Conservation (phyloP, 2,888 invertebrate species). For the Andrena dorsata region DNA sequence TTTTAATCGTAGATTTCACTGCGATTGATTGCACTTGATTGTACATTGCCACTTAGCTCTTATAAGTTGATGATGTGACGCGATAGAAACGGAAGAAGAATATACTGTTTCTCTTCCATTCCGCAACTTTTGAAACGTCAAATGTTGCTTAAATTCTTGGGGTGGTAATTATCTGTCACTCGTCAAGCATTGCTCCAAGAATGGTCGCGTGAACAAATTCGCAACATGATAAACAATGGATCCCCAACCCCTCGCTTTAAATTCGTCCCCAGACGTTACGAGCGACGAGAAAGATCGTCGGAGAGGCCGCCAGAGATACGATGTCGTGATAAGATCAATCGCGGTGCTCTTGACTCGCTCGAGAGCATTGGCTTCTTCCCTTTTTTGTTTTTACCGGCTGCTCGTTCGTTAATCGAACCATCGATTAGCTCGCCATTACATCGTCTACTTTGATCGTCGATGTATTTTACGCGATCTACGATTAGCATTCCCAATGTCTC, state of each 20-base stretch:
- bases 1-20: too few relatives aligned
- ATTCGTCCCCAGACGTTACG: conserved; percentile 55
- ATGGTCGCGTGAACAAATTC: conserved; percentile 16
- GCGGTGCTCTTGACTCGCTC: conserved; percentile 42
- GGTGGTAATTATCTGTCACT: too few relatives aligned
- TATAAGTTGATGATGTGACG: too few relatives aligned
- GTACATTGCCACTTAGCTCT: too few relatives aligned
- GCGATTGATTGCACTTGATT: too few relatives aligned
- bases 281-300: conserved; percentile 33
- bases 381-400: conserved; percentile 32
- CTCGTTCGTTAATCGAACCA: conserved; percentile 43
- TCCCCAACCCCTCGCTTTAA: conserved; percentile 29
- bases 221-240: neutral
- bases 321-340: conserved; percentile 53
- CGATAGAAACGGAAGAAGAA: too few relatives aligned
- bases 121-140: too few relatives aligned
- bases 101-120: too few relatives aligned
- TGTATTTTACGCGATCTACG: neutral
- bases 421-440: conserved; percentile 41
- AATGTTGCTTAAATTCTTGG: too few relatives aligned
- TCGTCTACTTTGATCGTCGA: neutral
- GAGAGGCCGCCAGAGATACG: conserved; percentile 52
- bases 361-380: conserved; percentile 48
- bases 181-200: neutral
- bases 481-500: conserved; percentile 6